phyloP scores from a whole-genome alignment of 1,140 invertebrate species.

The Aporrectodea caliginosa region DNA sequence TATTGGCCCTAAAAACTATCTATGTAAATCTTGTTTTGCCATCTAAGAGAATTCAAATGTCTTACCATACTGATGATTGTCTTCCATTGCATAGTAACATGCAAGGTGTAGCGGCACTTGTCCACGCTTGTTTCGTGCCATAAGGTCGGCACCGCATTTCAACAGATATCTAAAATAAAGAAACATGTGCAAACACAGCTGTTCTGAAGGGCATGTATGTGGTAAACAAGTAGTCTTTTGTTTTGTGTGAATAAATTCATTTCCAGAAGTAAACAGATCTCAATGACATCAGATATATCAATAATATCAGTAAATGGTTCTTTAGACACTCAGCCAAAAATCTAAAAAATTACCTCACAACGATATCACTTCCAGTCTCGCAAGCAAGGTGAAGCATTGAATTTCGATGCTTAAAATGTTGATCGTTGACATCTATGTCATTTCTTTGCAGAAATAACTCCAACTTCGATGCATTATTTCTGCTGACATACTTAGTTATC shows the following conservation, averaged over 20 bases:
- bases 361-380: constrained; percentile 4
- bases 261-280: no score
- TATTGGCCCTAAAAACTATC: no score
- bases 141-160: neutral
- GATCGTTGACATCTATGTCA: neutral
- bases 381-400: constrained; percentile 11
- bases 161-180: no score
- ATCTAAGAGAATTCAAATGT: no score
- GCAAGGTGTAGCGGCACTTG: neutral
- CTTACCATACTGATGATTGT: no score
- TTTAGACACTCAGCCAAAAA: neutral
- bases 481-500: neutral
- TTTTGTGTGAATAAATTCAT: no score
- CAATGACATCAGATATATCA: no score
- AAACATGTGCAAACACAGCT: no score
- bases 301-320: no score
- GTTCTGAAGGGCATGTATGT: no score
- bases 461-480: constrained; percentile 9
- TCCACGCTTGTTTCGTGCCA: neutral
- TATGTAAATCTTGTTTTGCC: no score
- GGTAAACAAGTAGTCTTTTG: no score
- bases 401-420: neutral
- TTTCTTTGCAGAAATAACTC: neutral
- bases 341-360: neutral
- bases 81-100: neutral